Evolutionary conservation across 30 jellyfish, hydroid and myxozoan genomes (phyloP).

Genomic region (Turritopsis dohrnii): DNA sequence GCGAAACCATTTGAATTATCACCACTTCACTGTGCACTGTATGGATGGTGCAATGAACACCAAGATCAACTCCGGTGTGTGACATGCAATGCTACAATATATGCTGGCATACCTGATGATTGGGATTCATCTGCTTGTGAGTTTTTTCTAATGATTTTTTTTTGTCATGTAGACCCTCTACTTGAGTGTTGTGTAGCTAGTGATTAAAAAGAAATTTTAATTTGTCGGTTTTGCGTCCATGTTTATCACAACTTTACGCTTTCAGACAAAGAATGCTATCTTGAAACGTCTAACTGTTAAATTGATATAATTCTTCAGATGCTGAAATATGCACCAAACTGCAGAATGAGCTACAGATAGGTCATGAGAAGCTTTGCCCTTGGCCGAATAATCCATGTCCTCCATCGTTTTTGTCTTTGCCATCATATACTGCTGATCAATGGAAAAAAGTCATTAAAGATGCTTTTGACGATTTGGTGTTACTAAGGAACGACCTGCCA

Average conservation of each 20-base stretch:
- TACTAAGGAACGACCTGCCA: slow-evolving; percentile 75
- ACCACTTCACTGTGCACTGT: slow-evolving; percentile 90
- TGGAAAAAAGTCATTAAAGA: slow-evolving; percentile 53
- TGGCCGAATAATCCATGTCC: slow-evolving; percentile 97
- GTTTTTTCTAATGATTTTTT: too few species aligned
- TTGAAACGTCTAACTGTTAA: neutral
- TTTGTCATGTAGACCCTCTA: too few species aligned
- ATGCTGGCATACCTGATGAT: slow-evolving; percentile 90
- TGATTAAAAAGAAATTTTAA: too few species aligned
- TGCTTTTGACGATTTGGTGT: slow-evolving; percentile 55
- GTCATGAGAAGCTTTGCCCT: slow-evolving; percentile 87
- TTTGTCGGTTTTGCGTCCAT: neutral
- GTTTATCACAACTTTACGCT: too few species aligned
- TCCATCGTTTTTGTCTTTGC: slow-evolving; percentile 55
- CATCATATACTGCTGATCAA: slow-evolving; percentile 63
- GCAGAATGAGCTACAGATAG: slow-evolving; percentile 53
- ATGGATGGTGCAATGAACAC: slow-evolving; percentile 88
- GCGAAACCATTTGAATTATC: slow-evolving; percentile 89
- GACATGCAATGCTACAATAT: slow-evolving; percentile 73
- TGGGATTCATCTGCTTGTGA: slow-evolving; percentile 90
- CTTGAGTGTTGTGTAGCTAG: too few species aligned
- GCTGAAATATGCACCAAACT: slow-evolving; percentile 47
- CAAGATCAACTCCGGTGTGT: slow-evolving; percentile 71
- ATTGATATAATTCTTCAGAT: slow-evolving; percentile 41
- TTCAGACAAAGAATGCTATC: too few species aligned